Percentiles rank a stretch among this genome's conserved stretches.
Conservation (phyloP, 2,113 vertebrate genomes). For the Thryonomys swinderianus region DNA sequence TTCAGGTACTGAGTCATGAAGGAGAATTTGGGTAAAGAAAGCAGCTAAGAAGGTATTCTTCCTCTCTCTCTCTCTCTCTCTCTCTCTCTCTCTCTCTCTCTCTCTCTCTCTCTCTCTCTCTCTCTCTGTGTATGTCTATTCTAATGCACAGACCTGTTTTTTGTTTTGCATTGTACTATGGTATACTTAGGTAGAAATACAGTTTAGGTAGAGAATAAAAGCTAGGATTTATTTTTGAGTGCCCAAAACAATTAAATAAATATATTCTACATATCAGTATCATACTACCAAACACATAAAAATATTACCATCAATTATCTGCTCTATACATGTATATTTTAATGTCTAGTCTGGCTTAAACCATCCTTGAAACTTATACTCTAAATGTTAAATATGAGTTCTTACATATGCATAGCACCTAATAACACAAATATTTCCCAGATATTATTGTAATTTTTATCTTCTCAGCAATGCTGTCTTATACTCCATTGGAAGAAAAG, state of each 20-base stretch:
- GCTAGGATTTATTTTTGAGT: slow-evolving; percentile 62
- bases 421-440: not conserved
- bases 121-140: slow-evolving; percentile 3
- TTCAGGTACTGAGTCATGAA: not conserved
- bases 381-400: not conserved
- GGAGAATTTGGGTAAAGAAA: slow-evolving; percentile 17
- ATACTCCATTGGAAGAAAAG: not conserved
- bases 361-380: not conserved
- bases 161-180: not conserved
- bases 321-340: not conserved
- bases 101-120: no score
- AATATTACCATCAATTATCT: not conserved
- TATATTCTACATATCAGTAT: not conserved
- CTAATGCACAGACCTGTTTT: not conserved
- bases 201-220: slow-evolving; percentile 40
- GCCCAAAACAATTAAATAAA: slow-evolving; percentile 16
- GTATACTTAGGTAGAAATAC: slow-evolving; percentile 57
- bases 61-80: no score
- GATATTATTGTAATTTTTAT: not conserved
- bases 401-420: not conserved
- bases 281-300: not conserved
- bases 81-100: no score
- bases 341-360: not conserved
- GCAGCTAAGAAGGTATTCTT: not conserved
- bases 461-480: not conserved